A percentile compares a stretch with the other conserved stretches of the same genome.
These are phyloP conservation scores for Echinometra lucunter DNA, from an alignment of 53 echinoderm and acorn worm species.

Conservation along the genomic window DNA sequence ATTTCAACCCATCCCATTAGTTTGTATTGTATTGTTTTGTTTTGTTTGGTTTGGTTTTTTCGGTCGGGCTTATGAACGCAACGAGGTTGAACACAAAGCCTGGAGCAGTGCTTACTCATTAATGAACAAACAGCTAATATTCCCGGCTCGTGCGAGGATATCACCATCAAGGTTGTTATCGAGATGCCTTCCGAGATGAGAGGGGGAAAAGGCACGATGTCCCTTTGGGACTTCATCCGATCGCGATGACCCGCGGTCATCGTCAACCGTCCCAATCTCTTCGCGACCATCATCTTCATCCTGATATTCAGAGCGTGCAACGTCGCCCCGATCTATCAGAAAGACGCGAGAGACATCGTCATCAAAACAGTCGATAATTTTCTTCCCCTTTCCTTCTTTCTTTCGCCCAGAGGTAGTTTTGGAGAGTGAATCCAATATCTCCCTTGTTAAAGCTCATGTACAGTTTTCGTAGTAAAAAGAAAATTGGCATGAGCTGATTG, in stretches of 20 bases:
- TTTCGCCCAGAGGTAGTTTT: background rate
- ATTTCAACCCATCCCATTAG: slow-evolving; percentile 6
- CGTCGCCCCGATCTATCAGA: background rate
- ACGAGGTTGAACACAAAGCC: slow-evolving; percentile 42
- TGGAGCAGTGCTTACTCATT: slow-evolving; percentile 16
- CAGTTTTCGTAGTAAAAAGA: no score
- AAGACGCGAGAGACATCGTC: background rate
- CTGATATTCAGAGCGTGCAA: slow-evolving; percentile 37
- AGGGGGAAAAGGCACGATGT: background rate
- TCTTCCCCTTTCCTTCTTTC: background rate
- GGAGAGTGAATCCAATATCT: background rate
- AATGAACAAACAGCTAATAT: slow-evolving; percentile 53
- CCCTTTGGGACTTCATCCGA: slow-evolving; percentile 25
- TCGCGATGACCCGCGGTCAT: slow-evolving; percentile 33
- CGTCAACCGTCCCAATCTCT: background rate
- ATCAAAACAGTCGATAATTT: background rate
- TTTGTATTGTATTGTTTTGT: no score
- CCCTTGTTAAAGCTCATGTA: background rate
- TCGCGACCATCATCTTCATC: background rate
- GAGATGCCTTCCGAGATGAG: slow-evolving; percentile 4
- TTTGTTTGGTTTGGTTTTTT: no score
- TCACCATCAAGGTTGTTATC: slow-evolving; percentile 40
- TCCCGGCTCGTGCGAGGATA: background rate
- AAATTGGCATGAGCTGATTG: no score
- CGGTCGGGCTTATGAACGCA: background rate